Evolutionary conservation across 92 coral and sea anemone species (phyloP), one percentile per base, ranked within the genome.

Genomic region (Micromussa lordhowensis): DNA sequence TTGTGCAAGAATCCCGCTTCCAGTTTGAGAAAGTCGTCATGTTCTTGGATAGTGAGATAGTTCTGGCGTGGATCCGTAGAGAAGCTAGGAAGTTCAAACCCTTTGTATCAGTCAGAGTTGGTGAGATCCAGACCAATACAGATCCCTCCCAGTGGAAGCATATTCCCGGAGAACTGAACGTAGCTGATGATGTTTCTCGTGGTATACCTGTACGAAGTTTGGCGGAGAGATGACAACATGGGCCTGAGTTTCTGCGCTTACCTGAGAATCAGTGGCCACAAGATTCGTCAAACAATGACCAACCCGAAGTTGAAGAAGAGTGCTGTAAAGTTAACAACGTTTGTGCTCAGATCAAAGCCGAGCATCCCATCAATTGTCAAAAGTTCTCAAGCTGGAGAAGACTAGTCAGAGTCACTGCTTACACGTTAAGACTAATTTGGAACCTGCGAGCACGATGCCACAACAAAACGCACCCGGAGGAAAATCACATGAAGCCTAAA

Each of bases 361-460:
- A 83, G 29, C 44, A 84, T 28, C 82, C 85, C 24, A 85, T 94
- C 48, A 44, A 84, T 66, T 82, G 81, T 28, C 70, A 64, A 87
- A 92, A 77, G 81, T 85, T 91, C 66, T 91, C 94, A 19, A 91
- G 78, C 82, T 94, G 94, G 90, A 87, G 95, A 84, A n/a, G n/a
- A n/a, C n/a, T n/a, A n/a, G n/a, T n/a, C n/a, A n/a, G n/a, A n/a
- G n/a, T n/a, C n/a, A n/a, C n/a, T n/a, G n/a, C n/a, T n/a, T n/a
- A n/a, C n/a, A n/a, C n/a, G n/a, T n/a, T n/a, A n/a, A n/a, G n/a
- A n/a, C n/a, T n/a, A n/a, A n/a, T n/a, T n/a, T n/a, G n/a, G n/a
- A n/a, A n/a, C n/a, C n/a, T n/a, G n/a, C n/a, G n/a, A n/a, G n/a
- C n/a, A n/a, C n/a, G n/a, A n/a, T n/a, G n/a, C n/a, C n/a, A n/a